A percentile compares a stretch with the other conserved stretches of the same genome.
Conservation (phyloP, 2,888 invertebrate species). For the Sphaeridia pumilis region DNA sequence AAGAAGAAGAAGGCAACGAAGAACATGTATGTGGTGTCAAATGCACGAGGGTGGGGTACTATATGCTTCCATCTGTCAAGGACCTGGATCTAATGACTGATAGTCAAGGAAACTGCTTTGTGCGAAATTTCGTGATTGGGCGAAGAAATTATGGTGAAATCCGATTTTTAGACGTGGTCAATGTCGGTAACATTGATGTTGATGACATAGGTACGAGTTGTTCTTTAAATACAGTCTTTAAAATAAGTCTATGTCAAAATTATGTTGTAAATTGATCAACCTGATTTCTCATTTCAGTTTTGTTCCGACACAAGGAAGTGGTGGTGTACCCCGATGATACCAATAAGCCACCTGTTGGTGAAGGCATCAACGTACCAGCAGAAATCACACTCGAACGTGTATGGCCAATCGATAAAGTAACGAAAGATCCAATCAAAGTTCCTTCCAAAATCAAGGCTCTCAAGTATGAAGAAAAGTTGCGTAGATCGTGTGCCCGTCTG, state of each 20-base stretch:
- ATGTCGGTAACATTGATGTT: constrained; percentile 72
- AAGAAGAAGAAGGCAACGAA: constrained; percentile 3
- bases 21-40: constrained; percentile 49
- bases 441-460: constrained; percentile 39
- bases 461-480: constrained; percentile 26
- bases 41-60: constrained; percentile 71
- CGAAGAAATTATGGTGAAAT: constrained; percentile 83
- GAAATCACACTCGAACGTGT: constrained; percentile 79
- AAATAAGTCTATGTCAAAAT: neutral
- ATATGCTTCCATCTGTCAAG: constrained; percentile 73
- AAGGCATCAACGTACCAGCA: constrained; percentile 78
- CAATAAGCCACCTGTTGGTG: constrained; percentile 74
- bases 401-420: constrained; percentile 82
- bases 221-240: neutral
- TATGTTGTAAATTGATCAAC: too few relatives aligned
- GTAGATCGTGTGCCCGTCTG: constrained; percentile 22
- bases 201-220: constrained; percentile 60
- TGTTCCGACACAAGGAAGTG: constrained; percentile 87
- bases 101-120: constrained; percentile 65
- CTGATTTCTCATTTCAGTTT: constrained; percentile 59
- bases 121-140: constrained; percentile 78
- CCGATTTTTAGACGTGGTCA: constrained; percentile 68
- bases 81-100: constrained; percentile 61
- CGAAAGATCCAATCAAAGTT: constrained; percentile 65
- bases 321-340: constrained; percentile 79